Evolutionary conservation across 2,797 vertebrate genomes (phyloP).

Genomic region (Diglossa cyanea): DNA sequence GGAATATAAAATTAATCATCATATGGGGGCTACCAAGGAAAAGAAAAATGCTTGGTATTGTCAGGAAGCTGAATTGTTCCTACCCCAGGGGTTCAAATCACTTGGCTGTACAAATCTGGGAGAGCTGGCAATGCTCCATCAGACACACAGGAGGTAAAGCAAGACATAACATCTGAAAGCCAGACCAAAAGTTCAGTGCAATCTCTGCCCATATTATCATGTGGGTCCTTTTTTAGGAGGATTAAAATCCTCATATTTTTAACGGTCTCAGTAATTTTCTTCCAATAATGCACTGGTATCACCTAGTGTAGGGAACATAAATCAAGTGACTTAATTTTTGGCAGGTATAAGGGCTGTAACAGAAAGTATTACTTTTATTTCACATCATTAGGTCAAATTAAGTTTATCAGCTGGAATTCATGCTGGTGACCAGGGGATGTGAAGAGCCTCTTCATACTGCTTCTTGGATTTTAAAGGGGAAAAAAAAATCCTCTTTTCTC

Average conservation of each 20-base stretch:
- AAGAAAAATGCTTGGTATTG: not conserved
- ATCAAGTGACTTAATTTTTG: conserved; percentile 18
- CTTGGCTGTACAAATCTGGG: not conserved
- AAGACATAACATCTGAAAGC: not conserved
- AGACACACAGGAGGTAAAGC: not conserved
- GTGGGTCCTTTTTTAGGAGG: not conserved
- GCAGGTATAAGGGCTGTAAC: not conserved
- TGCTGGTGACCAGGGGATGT: not conserved
- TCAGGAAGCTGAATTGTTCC: not conserved
- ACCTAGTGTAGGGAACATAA: not conserved
- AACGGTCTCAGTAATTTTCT: not conserved
- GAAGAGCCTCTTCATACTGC: not conserved
- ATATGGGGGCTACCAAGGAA: not conserved
- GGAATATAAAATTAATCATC: not conserved
- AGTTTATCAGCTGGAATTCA: not conserved
- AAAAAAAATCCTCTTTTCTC: not conserved
- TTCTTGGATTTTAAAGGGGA: not conserved
- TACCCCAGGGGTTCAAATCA: not conserved
- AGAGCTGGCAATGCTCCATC: not conserved
- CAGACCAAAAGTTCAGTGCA: not conserved
- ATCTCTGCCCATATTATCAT: not conserved
- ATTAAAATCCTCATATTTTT: not conserved
- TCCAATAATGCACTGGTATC: not conserved
- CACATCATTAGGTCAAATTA: not conserved
- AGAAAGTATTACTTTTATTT: conserved; percentile 23